These are phyloP conservation scores for Rhabdomys dilectus DNA, from an alignment of 2,113 vertebrate species.

Conservation along the genomic window DNA sequence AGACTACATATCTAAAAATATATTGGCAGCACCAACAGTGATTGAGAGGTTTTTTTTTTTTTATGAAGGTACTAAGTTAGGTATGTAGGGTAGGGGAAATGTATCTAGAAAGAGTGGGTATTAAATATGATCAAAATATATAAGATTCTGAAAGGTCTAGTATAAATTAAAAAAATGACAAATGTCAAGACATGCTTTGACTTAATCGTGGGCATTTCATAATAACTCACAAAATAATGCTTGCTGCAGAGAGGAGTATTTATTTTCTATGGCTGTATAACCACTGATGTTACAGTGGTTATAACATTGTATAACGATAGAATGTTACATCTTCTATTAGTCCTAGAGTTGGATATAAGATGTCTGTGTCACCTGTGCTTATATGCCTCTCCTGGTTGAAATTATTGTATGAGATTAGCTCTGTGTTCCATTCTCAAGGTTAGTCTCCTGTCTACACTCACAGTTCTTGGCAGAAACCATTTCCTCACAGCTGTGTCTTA, in stretches of 20 bases:
- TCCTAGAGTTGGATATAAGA: background rate
- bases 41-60: background rate
- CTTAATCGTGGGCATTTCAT: background rate
- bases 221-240: background rate
- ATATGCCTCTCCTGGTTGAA: background rate
- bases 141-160: background rate
- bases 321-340: background rate
- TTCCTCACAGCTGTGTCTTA: background rate
- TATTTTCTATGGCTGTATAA: background rate
- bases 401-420: accelerated
- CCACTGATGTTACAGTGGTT: background rate
- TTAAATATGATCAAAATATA: background rate
- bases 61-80: background rate
- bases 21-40: background rate
- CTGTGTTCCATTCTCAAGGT: accelerated
- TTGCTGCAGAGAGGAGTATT: background rate
- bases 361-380: background rate
- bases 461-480: background rate
- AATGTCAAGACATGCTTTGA: background rate
- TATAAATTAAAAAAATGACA: background rate
- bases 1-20: background rate
- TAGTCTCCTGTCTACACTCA: background rate
- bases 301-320: too few relatives aligned
- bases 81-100: background rate
- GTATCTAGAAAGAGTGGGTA: background rate